Base-by-base conservation (phyloP, 2,113 vertebrate genomes). In the Melanostigma gelatinosum region DNA sequence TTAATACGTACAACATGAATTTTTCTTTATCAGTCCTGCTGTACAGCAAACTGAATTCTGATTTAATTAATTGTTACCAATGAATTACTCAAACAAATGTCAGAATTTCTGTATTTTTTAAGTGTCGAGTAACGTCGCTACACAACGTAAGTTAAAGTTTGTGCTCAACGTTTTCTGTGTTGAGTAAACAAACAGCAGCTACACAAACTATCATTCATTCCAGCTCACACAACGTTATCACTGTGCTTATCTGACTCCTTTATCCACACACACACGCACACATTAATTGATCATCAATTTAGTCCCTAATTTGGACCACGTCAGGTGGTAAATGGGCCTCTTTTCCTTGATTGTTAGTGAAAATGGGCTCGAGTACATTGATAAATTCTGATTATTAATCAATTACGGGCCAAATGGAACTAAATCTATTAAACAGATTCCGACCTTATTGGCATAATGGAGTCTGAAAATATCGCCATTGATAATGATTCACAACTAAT, bases 321-420 rank as follows among this genome's bases (percentile, higher is more conserved):
- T 98, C 97, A 99, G 97, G 96, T 98, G 97, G 97, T 97, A 99
- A 99, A 98, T 98, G 96, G 96, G 96, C 96, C 96, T 97, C 96
- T 98, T 99, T 97, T 96, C 94, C 97, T 98, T 98, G 96, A 99
- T 98, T 99, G 97, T 97, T 98, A 98, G 97, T 97, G 97, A 99
- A 94, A 99, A 98, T 96, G 95, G 97, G 96, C 96, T 94, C 95
- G 96, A 97, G 96, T 96, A 97, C 96, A 98, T 98, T 98, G 97
- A 99, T 99, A 97, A 96, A 98, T 99, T 98, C 97, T 97, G 97
- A 99, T 98, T 99, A 99, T 98, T 98, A 98, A 98, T 99, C 97
- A 98, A 98, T 99, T 99, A 98, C 95, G 90, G 94, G 94, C 95
- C 96, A 98, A 99, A 98, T 99, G 96, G 83, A 98, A 97, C 96